A percentile compares a stretch with the other conserved stretches of the same genome.
These are phyloP conservation scores for Callyntrura sp. DNA, from an alignment of 2,888 invertebrate genomes.

Conservation along the genomic window DNA sequence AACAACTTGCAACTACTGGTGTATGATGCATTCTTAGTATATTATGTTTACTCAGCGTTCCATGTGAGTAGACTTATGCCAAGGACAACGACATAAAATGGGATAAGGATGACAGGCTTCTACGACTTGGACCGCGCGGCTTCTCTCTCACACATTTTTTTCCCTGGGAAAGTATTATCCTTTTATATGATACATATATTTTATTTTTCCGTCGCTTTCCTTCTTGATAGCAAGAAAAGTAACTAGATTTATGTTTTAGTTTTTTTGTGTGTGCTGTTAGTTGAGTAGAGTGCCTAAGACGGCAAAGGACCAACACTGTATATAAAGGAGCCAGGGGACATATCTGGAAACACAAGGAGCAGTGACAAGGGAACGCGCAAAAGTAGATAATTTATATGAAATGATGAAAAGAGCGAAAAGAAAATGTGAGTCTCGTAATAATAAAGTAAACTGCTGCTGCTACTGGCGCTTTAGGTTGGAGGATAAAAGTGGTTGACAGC, in stretches of 20 bases:
- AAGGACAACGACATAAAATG: conserved; percentile 77
- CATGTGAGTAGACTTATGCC: conserved; percentile 63
- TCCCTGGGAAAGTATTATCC: conserved; percentile 47
- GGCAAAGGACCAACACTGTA: not conserved
- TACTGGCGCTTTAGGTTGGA: conserved; percentile 13
- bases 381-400: conserved; percentile 70
- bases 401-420: conserved; percentile 62
- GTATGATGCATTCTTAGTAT: not conserved
- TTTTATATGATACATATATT: conserved; percentile 44
- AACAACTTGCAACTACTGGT: not conserved
- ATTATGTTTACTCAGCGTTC: conserved; percentile 23
- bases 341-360: not conserved
- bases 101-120: conserved; percentile 75
- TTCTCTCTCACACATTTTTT: not conserved
- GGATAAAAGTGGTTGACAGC: conserved; percentile 57
- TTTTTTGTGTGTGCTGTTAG: conserved; percentile 35
- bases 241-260: conserved; percentile 67
- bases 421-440: conserved; percentile 62
- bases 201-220: conserved; percentile 11
- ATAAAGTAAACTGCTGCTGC: conserved; percentile 46
- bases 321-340: not conserved
- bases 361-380: conserved; percentile 26
- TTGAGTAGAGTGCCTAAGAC: conserved; percentile 8
- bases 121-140: conserved; percentile 55
- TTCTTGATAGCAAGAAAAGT: conserved; percentile 8